phyloP scores from a whole-genome alignment of 2,888 invertebrate genomes.

The Ormyrus pomaceus region DNA sequence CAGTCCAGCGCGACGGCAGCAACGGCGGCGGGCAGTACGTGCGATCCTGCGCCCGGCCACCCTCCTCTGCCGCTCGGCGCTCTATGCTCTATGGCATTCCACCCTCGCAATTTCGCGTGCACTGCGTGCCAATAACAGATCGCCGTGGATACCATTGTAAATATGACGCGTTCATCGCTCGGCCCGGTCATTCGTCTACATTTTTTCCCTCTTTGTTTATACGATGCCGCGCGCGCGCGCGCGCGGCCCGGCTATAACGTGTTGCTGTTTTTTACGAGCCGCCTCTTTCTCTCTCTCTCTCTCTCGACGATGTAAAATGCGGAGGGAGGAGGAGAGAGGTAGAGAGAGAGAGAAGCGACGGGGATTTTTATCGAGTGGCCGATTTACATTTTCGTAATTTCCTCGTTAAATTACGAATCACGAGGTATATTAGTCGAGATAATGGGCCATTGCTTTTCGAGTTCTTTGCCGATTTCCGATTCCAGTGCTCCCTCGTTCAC shows the following conservation, averaged over 20 bases:
- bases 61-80: neutral
- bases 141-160: constrained; percentile 68
- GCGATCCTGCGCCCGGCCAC: constrained; percentile 43
- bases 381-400: constrained; percentile 56
- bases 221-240: neutral
- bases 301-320: neutral
- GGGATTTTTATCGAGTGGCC: constrained; percentile 53
- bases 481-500: constrained; percentile 8
- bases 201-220: constrained; percentile 41
- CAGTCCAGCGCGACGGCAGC: constrained; percentile 14
- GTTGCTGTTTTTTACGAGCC: constrained; percentile 45
- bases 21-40: constrained; percentile 26
- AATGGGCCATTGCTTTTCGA: constrained; percentile 56
- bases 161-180: constrained; percentile 71
- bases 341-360: neutral
- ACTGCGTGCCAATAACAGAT: constrained; percentile 68
- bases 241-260: constrained; percentile 12
- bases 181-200: constrained; percentile 37
- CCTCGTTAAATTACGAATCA: constrained; percentile 54
- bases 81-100: constrained; percentile 47
- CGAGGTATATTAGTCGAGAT: constrained; percentile 55
- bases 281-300: too few species aligned
- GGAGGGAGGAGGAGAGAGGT: neutral
- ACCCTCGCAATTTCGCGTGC: constrained; percentile 51
- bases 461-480: constrained; percentile 57